Conservation (phyloP, 2,797 vertebrate species). For the Mormyrops attenuatus region DNA sequence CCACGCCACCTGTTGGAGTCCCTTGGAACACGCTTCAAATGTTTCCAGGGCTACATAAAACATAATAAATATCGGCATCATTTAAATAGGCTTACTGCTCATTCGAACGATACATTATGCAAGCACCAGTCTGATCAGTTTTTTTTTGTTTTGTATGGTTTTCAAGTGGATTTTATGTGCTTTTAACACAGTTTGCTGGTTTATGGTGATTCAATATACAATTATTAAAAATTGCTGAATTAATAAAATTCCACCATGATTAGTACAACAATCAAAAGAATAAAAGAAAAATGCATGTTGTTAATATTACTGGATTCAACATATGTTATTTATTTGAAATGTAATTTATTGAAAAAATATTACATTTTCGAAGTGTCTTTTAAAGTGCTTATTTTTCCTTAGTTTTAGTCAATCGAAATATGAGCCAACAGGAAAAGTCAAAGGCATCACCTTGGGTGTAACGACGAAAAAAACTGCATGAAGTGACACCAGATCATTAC, state of each 20-base stretch:
- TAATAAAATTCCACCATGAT: not conserved
- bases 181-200: not conserved
- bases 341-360: constrained; percentile 23
- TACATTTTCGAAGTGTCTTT: constrained; percentile 39
- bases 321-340: not conserved
- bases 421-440: constrained; percentile 32
- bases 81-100: not conserved
- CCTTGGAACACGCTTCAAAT: not conserved
- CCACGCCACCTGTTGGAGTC: not conserved
- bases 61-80: not conserved
- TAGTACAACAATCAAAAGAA: not conserved
- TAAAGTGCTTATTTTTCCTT: constrained; percentile 56
- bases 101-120: not conserved
- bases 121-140: not conserved
- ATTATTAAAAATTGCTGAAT: not conserved
- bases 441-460: constrained; percentile 39
- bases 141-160: not conserved
- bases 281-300: not conserved
- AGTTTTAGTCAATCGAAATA: constrained; percentile 29
- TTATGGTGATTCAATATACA: not conserved
- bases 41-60: not conserved
- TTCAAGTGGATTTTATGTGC: not conserved
- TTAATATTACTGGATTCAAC: not conserved
- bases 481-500: not conserved
- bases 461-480: constrained; percentile 19